Evolutionary conservation across 2,113 vertebrate genomes (phyloP).

Genomic region (Helogale parvula): DNA sequence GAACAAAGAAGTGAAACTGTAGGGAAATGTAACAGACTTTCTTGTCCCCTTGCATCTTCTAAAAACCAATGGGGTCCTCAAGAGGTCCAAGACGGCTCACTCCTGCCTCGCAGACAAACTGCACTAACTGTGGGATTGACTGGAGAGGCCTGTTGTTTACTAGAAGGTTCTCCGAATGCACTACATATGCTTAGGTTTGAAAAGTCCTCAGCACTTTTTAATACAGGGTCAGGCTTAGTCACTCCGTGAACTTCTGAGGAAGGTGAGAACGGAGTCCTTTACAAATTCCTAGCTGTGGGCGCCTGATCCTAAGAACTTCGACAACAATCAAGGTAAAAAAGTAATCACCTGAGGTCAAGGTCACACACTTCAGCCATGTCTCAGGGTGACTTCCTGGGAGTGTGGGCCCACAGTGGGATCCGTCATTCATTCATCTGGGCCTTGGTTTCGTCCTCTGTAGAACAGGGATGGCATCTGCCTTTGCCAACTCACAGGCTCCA

Average conservation of each 20-base stretch:
- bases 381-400: background rate
- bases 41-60: background rate
- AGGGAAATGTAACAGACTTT: background rate
- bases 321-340: background rate
- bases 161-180: background rate
- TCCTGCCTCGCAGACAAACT: background rate
- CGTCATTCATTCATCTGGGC: background rate
- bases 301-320: background rate
- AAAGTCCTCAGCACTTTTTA: background rate
- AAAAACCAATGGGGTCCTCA: background rate
- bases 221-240: background rate
- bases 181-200: no score
- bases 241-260: background rate
- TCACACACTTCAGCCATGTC: background rate
- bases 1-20: background rate
- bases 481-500: background rate
- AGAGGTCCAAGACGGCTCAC: background rate
- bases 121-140: fast-evolving
- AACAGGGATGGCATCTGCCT: background rate
- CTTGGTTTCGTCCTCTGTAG: background rate
- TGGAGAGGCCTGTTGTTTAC: background rate
- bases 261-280: background rate
- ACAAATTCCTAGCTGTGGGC: background rate
- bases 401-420: background rate
- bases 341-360: background rate